These are phyloP conservation scores for Psophia crepitans DNA, from an alignment of 2,113 vertebrate species.

Conservation along the genomic window DNA sequence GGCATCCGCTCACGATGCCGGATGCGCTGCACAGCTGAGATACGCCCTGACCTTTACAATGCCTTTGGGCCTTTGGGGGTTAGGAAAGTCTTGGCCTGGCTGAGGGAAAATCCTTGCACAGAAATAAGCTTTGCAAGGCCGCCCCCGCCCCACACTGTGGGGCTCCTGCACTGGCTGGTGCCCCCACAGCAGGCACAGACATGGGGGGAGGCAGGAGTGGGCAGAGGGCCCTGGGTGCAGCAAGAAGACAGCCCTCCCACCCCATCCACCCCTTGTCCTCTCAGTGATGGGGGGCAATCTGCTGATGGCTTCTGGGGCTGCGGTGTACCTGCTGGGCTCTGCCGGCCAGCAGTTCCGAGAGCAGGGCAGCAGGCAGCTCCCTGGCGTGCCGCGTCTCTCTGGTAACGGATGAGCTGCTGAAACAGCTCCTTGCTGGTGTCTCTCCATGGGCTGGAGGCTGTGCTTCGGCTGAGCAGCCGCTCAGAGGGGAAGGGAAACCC, in stretches of 20 bases:
- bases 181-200: accelerated
- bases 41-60: background rate
- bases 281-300: background rate
- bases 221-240: background rate
- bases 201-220: accelerated
- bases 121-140: background rate
- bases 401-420: background rate
- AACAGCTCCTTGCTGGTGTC: background rate
- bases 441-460: background rate
- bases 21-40: background rate
- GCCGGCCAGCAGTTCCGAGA: background rate
- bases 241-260: background rate
- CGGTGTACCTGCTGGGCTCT: background rate
- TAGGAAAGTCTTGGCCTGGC: background rate
- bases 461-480: conserved; percentile 1
- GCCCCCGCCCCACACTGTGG: accelerated
- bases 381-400: background rate
- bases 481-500: background rate
- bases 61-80: background rate
- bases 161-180: accelerated
- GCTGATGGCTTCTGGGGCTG: background rate
- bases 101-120: background rate
- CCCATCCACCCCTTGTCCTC: background rate
- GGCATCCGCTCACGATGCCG: background rate
- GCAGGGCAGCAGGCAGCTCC: background rate